Evolutionary conservation across 2,888 invertebrate species (phyloP), one percentile per base, ranked within the genome.

Genomic region (Xanthia togata): DNA sequence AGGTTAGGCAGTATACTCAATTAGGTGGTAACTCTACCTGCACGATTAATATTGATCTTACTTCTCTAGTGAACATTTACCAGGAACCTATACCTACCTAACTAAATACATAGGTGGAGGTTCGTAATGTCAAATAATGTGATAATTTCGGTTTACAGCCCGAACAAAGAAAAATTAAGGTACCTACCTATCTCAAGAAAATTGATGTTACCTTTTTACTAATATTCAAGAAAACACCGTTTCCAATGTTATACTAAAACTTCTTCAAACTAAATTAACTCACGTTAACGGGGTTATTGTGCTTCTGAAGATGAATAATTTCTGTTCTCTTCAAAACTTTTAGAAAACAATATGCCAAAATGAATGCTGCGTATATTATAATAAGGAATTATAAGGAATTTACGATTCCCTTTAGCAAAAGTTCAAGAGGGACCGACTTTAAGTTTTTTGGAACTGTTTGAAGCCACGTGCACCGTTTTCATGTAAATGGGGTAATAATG

Each of bases 401-500:
- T 71, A 82, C 26, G 63, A 69, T 78, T 77, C 57, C 70, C 60
- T 57, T 41, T 31, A 60, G 31, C 60, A 83, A 81, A 50, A 67
- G 71, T 72, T 57, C 60, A 57, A 80, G 55, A 70, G 67, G 69
- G 69, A 67, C 60, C 50, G n/a, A 53, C 69, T 73, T 72, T 4
- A 80, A 82, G 53, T 63, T 80, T 80, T 84, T 84, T 73, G 75
- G 59, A 35, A 60, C 50, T 60, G 74, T 71, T 79, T 70, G 50
- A 62, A 55, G 55, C 71, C 71, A 70, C 70, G 70, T 79, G 70
- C 70, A 60, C 71, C 84, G 75, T 80, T 84, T 72, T 75, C 69
- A 83, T 84, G 81, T 63, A 76, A 84, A 84, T 84, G 75, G 80
- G 72, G 84, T 70, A 76, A 84, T 84, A 81, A 81, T 69, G 75